Evolutionary conservation across 2,888 invertebrate genomes (phyloP).

Genomic region (Tetragnatha montana): DNA sequence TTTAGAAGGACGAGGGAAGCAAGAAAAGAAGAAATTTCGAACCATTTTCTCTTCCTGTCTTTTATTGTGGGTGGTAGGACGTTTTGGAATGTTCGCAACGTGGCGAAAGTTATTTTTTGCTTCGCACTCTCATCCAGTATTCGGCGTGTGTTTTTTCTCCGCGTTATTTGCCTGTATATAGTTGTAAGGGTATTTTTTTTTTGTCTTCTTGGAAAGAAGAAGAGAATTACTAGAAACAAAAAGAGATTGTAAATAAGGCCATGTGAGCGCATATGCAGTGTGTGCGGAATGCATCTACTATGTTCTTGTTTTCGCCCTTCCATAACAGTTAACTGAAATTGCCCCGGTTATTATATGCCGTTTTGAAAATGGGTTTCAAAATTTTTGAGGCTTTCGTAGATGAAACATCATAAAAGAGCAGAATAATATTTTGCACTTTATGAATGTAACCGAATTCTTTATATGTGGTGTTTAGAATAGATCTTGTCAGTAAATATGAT

Average conservation of each 20-base stretch:
- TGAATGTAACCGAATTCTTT: too few relatives aligned
- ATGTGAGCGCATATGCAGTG: neutral
- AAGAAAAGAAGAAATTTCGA: slow-evolving; percentile 32
- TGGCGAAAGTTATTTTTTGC: slow-evolving; percentile 14
- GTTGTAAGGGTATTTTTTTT: neutral
- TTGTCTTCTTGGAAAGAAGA: neutral
- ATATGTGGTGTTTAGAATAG: too few relatives aligned
- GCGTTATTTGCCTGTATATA: neutral
- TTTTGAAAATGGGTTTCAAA: neutral
- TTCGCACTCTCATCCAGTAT: neutral
- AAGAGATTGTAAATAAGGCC: neutral
- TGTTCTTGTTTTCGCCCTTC: neutral
- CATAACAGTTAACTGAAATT: neutral
- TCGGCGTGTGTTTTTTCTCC: neutral
- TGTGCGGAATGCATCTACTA: neutral
- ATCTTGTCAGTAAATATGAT: too few relatives aligned
- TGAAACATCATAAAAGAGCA: too few relatives aligned
- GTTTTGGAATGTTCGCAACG: slow-evolving; percentile 31
- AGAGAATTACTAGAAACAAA: neutral
- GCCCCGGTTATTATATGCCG: neutral
- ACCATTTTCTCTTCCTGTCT: slow-evolving; percentile 19
- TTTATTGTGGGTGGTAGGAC: neutral
- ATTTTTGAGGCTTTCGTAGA: neutral
- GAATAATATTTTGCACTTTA: too few relatives aligned
- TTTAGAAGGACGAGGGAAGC: neutral